These are phyloP conservation scores for Aythya fuligula DNA, from an alignment of 2,797 vertebrate species.

Conservation along the genomic window DNA sequence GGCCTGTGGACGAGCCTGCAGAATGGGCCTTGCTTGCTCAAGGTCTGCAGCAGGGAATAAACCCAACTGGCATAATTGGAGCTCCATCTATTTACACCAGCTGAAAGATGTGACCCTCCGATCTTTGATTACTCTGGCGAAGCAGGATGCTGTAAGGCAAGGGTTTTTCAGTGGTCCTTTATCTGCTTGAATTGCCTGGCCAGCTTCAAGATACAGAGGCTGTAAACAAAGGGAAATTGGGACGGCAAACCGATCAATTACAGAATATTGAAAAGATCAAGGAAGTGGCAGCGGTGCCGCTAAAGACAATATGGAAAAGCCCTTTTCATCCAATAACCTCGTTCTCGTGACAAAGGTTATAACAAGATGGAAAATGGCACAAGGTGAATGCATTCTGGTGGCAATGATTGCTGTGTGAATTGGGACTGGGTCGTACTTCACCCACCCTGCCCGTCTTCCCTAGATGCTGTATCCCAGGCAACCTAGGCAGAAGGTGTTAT, in stretches of 20 bases:
- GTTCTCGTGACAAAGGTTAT: conserved; percentile 16
- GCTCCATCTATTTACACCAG: background rate
- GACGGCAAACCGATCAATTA: conserved; percentile 23
- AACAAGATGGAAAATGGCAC: conserved; percentile 55
- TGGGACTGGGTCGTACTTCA: conserved; percentile 42
- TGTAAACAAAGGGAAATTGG: conserved; percentile 38
- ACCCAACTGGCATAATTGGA: background rate
- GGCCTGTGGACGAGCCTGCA: background rate
- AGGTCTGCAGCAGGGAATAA: background rate
- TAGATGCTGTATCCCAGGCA: conserved; percentile 47
- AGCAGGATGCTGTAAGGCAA: background rate
- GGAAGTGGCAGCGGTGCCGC: background rate
- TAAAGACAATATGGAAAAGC: background rate
- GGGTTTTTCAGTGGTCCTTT: background rate
- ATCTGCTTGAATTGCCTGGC: background rate
- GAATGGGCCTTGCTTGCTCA: background rate
- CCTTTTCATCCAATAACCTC: conserved; percentile 2
- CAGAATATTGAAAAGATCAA: conserved; percentile 42
- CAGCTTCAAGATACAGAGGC: background rate
- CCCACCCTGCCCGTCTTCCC: background rate
- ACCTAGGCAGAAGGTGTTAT: conserved; percentile 25
- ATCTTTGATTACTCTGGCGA: background rate
- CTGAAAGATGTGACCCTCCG: background rate
- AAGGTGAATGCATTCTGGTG: conserved; percentile 31
- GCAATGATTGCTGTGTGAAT: conserved; percentile 53